Conservation (phyloP, 2,888 invertebrate genomes). For the Drosophila testacea region DNA sequence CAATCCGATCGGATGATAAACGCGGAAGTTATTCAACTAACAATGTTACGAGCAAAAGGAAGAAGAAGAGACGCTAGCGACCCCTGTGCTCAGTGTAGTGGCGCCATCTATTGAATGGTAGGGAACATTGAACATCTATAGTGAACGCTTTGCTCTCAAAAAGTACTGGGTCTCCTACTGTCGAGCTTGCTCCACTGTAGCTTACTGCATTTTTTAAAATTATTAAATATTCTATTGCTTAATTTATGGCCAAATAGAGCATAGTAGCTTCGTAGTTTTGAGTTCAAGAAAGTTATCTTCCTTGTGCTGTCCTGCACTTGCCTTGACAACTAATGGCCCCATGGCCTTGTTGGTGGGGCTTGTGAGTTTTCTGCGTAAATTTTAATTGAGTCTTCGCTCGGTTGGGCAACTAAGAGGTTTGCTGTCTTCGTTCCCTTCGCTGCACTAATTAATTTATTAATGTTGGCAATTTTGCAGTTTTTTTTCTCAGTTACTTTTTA, state of each 20-base stretch:
- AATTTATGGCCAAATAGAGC: background rate
- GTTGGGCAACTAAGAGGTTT: slow-evolving; percentile 38
- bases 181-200: too few relatives aligned
- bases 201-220: too few relatives aligned
- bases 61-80: too few relatives aligned
- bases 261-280: slow-evolving; percentile 1
- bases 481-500: slow-evolving; percentile 34
- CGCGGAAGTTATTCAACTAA: too few relatives aligned
- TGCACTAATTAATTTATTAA: slow-evolving; percentile 75
- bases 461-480: slow-evolving; percentile 51
- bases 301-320: background rate
- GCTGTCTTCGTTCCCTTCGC: slow-evolving; percentile 2
- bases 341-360: slow-evolving; percentile 9
- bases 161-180: too few relatives aligned
- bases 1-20: too few relatives aligned
- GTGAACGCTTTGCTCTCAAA: too few relatives aligned
- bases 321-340: background rate
- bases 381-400: slow-evolving; percentile 70
- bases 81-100: too few relatives aligned
- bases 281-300: background rate
- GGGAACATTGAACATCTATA: too few relatives aligned
- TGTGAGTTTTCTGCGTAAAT: slow-evolving; percentile 52
- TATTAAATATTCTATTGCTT: background rate
- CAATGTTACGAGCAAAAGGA: too few relatives aligned
- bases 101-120: too few relatives aligned